phyloP scores from a whole-genome alignment of 1,140 invertebrate species.

The Stenopsyche tienmushanensis region DNA sequence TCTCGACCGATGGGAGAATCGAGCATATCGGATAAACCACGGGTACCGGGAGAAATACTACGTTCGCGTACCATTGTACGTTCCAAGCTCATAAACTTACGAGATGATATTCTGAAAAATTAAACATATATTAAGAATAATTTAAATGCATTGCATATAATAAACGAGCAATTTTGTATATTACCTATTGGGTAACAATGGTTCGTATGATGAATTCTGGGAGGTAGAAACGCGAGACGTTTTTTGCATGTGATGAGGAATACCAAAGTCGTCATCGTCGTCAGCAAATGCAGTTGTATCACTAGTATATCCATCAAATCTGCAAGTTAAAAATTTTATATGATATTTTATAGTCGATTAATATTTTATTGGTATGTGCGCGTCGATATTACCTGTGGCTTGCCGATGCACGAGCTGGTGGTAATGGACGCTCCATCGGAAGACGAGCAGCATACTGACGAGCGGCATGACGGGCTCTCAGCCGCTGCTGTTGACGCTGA shows the following conservation, averaged over 20 bases:
- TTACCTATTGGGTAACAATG: conserved; percentile 41
- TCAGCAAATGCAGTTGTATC: conserved; percentile 76
- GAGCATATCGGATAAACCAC: conserved; percentile 32
- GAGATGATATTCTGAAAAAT: conserved; percentile 60
- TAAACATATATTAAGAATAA: neutral
- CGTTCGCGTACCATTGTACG: conserved; percentile 56
- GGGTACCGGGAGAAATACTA: conserved; percentile 46
- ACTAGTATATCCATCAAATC: conserved; percentile 71
- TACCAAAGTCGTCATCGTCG: conserved; percentile 66
- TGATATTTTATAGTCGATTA: neutral
- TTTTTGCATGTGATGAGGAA: conserved; percentile 67
- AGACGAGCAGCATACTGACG: conserved; percentile 68
- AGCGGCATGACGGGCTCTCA: conserved; percentile 66
- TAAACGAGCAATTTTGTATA: neutral
- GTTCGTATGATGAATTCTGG: conserved; percentile 41
- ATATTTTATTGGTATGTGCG: neutral
- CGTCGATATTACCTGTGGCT: conserved; percentile 49
- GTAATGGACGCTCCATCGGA: conserved; percentile 62
- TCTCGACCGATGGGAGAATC: conserved; percentile 38
- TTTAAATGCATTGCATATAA: neutral
- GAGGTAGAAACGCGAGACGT: conserved; percentile 43
- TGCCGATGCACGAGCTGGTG: conserved; percentile 50
- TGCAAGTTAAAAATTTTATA: conserved; percentile 30
- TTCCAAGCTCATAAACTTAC: conserved; percentile 57
- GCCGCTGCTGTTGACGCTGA: conserved; percentile 75